Base-by-base conservation (phyloP, 2,888 invertebrate species). In the Leptarthrus brevirostris region DNA sequence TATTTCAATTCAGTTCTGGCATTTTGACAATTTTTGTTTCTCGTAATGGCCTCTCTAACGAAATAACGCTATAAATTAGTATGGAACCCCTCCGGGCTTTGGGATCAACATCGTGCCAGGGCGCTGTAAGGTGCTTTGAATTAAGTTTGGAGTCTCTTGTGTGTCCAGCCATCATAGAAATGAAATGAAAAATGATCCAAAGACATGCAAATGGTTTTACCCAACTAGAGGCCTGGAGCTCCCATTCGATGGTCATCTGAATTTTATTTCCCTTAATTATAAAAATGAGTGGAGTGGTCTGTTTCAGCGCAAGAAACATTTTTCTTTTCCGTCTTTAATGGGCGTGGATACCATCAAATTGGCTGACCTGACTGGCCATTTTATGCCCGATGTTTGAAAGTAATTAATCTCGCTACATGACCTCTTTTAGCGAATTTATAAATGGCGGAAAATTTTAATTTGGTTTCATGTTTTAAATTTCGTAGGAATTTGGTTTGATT, bases 1-100 rank as follows among this genome's bases (percentile, higher is more conserved):
- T 71, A 71, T 71, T 71, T 71, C 54, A 71, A 71, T 71, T 71
- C 70, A 54, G 10, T 53, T 53, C 54, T 71, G 70, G 54, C 70
- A 71, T 71, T 71, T 71, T 71, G 70, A 71, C 70, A 71, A 71
- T 71, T 54, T 71, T 71, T 53, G 34, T 22, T 70, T 20, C 36
- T 52, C 34, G 26, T 8, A 30, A 34, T 70, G 24, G 53, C 53
- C 22, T 36, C n/a, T n/a, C 10, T 24, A 44, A 44, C 47, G 24
- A 24, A 64, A 47, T 58, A 58, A 36, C 18, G 20, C 36, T 20
- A 16, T 58, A 58, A 58, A 58, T 58, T 58, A 58, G 18, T 36
- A 22, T 40, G 58, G 58, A 40, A 36, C 58, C 58, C 36, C 58
- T n/a, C 8, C 34, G 36, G 26, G 58, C 18, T 20, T 36, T 58